Conservation (phyloP, 1,140 invertebrate species). For the Papilio glaucus region DNA sequence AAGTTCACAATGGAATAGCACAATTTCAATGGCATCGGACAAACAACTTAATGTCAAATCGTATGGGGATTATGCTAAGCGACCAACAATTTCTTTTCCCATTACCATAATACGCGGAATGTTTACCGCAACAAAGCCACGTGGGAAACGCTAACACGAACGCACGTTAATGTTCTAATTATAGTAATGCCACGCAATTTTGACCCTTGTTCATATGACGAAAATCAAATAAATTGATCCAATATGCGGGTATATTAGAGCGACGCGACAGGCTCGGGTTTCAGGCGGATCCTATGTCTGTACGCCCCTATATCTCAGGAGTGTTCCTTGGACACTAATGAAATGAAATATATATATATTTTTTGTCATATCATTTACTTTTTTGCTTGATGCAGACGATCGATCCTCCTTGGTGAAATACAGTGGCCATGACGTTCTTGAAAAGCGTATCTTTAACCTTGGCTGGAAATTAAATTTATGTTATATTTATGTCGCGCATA, state of each 20-base stretch:
- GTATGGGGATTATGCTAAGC: conserved; percentile 70
- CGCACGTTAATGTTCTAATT: conserved; percentile 30
- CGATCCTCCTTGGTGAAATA: not conserved
- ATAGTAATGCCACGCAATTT: conserved; percentile 17
- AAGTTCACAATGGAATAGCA: not conserved
- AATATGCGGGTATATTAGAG: conserved; percentile 51
- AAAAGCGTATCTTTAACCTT: too few relatives aligned
- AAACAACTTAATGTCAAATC: conserved; percentile 62
- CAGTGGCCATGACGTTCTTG: not conserved
- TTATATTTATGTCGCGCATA: too few relatives aligned
- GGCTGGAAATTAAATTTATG: too few relatives aligned
- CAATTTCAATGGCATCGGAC: conserved; percentile 30
- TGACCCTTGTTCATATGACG: conserved; percentile 15
- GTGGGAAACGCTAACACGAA: conserved; percentile 64
- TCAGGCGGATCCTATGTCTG: conserved; percentile 50
- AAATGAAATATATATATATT: not conserved
- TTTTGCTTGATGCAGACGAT: not conserved
- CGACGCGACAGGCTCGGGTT: conserved; percentile 44
- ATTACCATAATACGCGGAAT: conserved; percentile 63
- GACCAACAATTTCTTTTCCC: conserved; percentile 54
- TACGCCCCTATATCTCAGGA: conserved; percentile 40
- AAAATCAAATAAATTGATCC: conserved; percentile 28
- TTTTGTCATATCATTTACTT: not conserved
- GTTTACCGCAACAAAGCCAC: conserved; percentile 63
- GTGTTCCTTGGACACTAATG: conserved; percentile 10